These are phyloP conservation scores for Synergus umbraculus DNA, from an alignment of 2,888 invertebrate species.

Conservation along the genomic window DNA sequence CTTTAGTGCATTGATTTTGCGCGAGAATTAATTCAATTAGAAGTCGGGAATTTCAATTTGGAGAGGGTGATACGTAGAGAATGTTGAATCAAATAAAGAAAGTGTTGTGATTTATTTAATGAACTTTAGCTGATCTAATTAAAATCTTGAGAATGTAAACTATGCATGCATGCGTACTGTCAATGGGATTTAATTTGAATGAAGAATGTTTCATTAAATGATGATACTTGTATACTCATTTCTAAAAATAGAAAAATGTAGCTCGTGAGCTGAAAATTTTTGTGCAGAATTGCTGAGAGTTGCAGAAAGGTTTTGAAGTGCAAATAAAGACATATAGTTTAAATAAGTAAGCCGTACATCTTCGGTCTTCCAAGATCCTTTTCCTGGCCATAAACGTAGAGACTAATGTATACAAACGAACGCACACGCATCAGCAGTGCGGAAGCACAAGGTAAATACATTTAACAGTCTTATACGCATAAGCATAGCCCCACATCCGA, in stretches of 20 bases:
- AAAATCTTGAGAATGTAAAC: background rate
- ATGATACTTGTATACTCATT: no score
- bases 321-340: conserved; percentile 28
- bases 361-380: conserved; percentile 10
- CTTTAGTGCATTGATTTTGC: conserved; percentile 14
- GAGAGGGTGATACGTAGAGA: background rate
- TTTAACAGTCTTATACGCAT: conserved; percentile 9
- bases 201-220: background rate
- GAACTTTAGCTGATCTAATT: background rate
- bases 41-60: conserved; percentile 2
- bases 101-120: background rate
- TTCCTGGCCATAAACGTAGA: conserved; percentile 12
- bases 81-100: background rate
- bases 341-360: conserved; percentile 29
- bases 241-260: background rate
- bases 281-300: background rate
- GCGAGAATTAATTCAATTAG: background rate
- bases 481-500: conserved; percentile 25
- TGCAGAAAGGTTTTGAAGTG: background rate
- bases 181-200: background rate
- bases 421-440: conserved; percentile 25
- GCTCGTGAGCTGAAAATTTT: background rate
- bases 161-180: background rate
- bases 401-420: conserved; percentile 22
- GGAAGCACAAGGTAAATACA: conserved; percentile 34